Evolutionary conservation across 1,140 invertebrate genomes (phyloP).

Genomic region (Drosophila trapezifrons): DNA sequence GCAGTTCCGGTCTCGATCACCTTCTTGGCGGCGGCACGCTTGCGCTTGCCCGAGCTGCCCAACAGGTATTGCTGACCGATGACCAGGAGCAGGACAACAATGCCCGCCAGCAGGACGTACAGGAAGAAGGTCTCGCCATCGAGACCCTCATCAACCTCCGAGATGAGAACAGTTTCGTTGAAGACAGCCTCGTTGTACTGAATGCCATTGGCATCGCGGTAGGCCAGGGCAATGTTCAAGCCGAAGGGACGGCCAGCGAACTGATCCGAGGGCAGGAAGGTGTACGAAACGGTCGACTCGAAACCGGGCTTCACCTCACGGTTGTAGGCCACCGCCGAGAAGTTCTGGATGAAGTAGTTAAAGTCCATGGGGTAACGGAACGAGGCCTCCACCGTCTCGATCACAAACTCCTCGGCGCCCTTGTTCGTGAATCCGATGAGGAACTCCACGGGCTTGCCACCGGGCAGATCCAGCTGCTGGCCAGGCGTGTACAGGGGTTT

Average conservation of each 20-base stretch:
- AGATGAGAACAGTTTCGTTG: conserved; percentile 99
- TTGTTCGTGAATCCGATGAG: conserved; percentile 98
- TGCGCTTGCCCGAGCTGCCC: conserved; percentile 87
- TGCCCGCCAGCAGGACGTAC: conserved; percentile 96
- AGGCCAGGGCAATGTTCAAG: conserved; percentile 96
- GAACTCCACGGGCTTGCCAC: conserved; percentile 96
- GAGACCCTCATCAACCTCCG: conserved; percentile 97
- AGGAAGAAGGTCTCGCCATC: conserved; percentile 99
- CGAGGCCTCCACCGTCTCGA: conserved; percentile 97
- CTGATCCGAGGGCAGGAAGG: conserved; percentile 96
- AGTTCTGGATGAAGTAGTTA: conserved; percentile 99
- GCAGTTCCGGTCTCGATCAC: conserved; percentile 91
- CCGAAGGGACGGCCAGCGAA: conserved; percentile 98
- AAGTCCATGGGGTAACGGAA: conserved; percentile 99
- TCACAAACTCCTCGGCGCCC: conserved; percentile 94
- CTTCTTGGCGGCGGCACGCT: conserved; percentile 86
- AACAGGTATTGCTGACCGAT: conserved; percentile 95
- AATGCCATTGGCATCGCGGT: conserved; percentile 91
- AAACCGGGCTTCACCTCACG: conserved; percentile 94
- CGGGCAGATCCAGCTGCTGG: conserved; percentile 85
- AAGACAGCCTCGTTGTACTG: conserved; percentile 95
- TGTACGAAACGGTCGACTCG: conserved; percentile 97
- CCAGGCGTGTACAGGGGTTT: conserved; percentile 87
- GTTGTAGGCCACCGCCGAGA: conserved; percentile 95
- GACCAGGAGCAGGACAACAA: conserved; percentile 93